These are phyloP conservation scores for Phyllostomus hastatus DNA, from an alignment of 2,113 vertebrate species.

Conservation along the genomic window DNA sequence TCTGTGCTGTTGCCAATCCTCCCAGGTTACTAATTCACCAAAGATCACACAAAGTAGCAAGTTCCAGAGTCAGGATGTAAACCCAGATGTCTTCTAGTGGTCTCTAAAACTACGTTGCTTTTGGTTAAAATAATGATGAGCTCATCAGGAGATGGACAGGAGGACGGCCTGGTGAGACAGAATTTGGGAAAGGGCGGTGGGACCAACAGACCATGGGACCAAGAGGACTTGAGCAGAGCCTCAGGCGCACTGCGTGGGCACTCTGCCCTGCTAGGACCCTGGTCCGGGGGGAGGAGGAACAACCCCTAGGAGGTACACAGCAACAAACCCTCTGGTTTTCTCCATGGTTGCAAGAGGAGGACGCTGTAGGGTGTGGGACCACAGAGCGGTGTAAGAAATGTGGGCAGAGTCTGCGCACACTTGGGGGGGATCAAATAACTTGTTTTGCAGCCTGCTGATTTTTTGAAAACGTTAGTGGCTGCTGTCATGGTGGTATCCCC, in stretches of 20 bases:
- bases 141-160: background rate
- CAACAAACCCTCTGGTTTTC: background rate
- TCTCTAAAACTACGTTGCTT: background rate
- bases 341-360: no score
- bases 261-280: background rate
- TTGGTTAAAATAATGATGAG: background rate
- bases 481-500: background rate
- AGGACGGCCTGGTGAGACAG: background rate
- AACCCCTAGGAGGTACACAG: background rate
- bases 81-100: background rate
- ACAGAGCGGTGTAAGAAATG: background rate
- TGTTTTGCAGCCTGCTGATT: background rate
- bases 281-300: background rate
- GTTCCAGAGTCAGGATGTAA: background rate
- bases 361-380: background rate
- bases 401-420: background rate
- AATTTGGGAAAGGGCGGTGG: background rate
- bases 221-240: background rate
- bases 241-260: rapidly evolving
- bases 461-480: background rate
- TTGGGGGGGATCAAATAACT: background rate
- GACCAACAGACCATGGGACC: rapidly evolving
- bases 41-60: background rate
- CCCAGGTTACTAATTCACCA: background rate
- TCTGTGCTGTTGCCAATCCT: background rate